Evolutionary conservation across 2,113 vertebrate species (phyloP), one percentile per base, ranked within the genome.

Genomic region (Gymnocephalus cernua): DNA sequence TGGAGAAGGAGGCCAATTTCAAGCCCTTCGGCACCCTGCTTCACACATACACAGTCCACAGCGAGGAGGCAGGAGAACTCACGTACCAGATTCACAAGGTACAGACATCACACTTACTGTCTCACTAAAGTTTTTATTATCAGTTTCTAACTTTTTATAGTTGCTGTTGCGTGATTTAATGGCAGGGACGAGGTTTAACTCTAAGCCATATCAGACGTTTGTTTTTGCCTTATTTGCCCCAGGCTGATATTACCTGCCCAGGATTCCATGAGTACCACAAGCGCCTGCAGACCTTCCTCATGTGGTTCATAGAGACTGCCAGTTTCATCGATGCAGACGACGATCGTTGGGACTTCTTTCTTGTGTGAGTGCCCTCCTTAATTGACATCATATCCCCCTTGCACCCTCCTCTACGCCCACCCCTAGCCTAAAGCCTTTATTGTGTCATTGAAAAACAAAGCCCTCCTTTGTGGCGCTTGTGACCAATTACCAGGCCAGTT

Each of bases 301-400:
- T 99, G 97, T 99, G 98, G 98, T 99, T 98, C 96, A 99, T 99
- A 93, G 98, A 99, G 96, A 99, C 97, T 35, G 98, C 98, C 94
- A 99, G 98, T 92, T 99, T 97, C 96, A 99, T 99, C 94, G 98
- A 99, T 86, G 94, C 97, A 87, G 98, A 99, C 87, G 97, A 99
- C 93, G 98, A 99, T 96, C 98, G 95, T 95, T 99, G 98, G 98
- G 97, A 99, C 96, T 99, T 97, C 96, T 99, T 99, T 97, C 96
- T 99, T 93, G 95, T 99, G 97, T 99, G 96, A 97, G 97, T 97
- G 95, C 95, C 95, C 95, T 96, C 84, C 77, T 96, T 96, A 95
- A 96, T 95, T 96, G 95, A 96, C 94, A 95, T 96, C 95, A 91
- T 11, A 79, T 63, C 68, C 79, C 77, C 48, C 64, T n/a, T n/a